phyloP scores from a whole-genome alignment of 2,888 invertebrate genomes.

The Eupithecia subumbrata region DNA sequence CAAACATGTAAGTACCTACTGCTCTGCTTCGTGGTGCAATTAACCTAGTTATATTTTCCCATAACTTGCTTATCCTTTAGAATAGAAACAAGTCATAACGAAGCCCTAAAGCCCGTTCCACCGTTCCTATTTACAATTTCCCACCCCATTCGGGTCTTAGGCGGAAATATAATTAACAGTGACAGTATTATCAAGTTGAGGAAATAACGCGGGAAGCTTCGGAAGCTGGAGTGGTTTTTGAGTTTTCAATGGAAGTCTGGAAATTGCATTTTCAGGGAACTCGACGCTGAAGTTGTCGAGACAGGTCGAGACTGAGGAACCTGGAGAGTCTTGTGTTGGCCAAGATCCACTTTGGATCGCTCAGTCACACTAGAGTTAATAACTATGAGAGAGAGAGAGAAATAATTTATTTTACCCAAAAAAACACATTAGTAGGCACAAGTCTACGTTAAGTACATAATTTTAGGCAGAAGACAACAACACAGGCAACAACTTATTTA shows the following conservation, averaged over 20 bases:
- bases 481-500: too few relatives aligned
- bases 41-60: not conserved
- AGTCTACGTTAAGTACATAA: too few relatives aligned
- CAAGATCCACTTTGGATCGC: not conserved
- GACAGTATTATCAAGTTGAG: slow-evolving; percentile 37
- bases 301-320: not conserved
- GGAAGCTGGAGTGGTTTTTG: not conserved
- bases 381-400: too few relatives aligned
- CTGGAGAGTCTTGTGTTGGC: not conserved
- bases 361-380: not conserved
- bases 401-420: too few relatives aligned
- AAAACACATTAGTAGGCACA: too few relatives aligned
- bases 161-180: slow-evolving; percentile 42
- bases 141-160: slow-evolving; percentile 27
- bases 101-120: not conserved
- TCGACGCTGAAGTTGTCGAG: not conserved
- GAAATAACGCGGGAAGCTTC: slow-evolving; percentile 18
- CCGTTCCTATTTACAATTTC: slow-evolving; percentile 36
- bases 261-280: not conserved
- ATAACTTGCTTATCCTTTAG: not conserved
- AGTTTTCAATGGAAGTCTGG: not conserved
- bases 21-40: too few relatives aligned
- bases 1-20: too few relatives aligned
- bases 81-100: slow-evolving; percentile 12
- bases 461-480: too few relatives aligned